These are phyloP conservation scores for Miniopterus natalensis DNA, from an alignment of 2,113 vertebrate species.

Conservation along the genomic window DNA sequence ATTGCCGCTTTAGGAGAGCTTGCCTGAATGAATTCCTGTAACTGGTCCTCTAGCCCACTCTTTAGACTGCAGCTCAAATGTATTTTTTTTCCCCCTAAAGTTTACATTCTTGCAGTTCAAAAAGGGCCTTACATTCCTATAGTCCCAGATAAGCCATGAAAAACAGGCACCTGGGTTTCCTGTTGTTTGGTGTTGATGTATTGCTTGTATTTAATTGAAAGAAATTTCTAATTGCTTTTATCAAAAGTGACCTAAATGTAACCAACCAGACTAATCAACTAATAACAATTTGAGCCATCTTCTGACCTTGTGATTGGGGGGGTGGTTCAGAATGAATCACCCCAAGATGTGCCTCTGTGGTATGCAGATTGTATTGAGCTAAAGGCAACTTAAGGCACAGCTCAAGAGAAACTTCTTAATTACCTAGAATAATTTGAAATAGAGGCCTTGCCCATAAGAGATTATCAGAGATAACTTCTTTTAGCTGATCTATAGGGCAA, in stretches of 20 bases:
- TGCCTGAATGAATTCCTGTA: not conserved
- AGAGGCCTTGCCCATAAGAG: not conserved
- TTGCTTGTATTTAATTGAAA: not conserved
- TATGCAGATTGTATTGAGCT: not conserved
- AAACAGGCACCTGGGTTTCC: not conserved
- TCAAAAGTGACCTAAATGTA: not conserved
- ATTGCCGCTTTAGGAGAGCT: not conserved
- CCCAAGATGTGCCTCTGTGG: not conserved
- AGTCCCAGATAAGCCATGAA: not conserved
- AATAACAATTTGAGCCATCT: not conserved
- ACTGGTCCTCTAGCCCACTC: not conserved
- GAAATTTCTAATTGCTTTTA: constrained; percentile 15
- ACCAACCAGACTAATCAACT: not conserved
- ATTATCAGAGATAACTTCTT: not conserved
- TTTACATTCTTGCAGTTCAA: not conserved
- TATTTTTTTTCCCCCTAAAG: not conserved
- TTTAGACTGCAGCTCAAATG: not conserved
- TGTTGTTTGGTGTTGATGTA: not conserved
- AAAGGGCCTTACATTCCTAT: not conserved
- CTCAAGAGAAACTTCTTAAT: not conserved
- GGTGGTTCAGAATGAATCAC: not conserved
- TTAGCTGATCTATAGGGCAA: not conserved
- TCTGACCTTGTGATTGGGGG: not conserved
- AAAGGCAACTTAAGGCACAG: not conserved
- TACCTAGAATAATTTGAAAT: not conserved